Percentiles rank a stretch among this genome's conserved stretches.
phyloP scores from a whole-genome alignment of 2,797 vertebrate species.

The Macroramphosus scolopax region DNA sequence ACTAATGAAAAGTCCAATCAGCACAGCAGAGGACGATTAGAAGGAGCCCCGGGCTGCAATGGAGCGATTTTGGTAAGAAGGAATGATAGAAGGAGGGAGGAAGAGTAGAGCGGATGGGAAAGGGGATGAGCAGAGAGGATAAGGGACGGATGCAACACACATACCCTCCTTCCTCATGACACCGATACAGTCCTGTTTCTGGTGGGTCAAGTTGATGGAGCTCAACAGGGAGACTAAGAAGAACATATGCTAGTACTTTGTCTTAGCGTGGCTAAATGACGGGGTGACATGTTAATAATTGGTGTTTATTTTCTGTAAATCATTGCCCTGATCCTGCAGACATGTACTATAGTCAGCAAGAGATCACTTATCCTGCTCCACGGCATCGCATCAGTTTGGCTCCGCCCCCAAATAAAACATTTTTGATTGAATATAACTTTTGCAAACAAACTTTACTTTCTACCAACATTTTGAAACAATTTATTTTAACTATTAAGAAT shows the following conservation, averaged over 20 bases:
- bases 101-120: slow-evolving; percentile 50
- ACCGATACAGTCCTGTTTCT: slow-evolving; percentile 30
- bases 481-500: slow-evolving; percentile 29
- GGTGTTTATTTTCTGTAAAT: slow-evolving; percentile 59
- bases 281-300: slow-evolving; percentile 53
- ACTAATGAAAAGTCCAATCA: slow-evolving; percentile 82
- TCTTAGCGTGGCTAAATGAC: slow-evolving; percentile 41
- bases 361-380: slow-evolving; percentile 21
- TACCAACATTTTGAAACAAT: too few relatives aligned
- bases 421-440: too few relatives aligned
- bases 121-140: slow-evolving; percentile 44
- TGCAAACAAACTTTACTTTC: too few relatives aligned
- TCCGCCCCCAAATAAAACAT: slow-evolving; percentile 16
- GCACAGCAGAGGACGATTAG: slow-evolving; percentile 71
- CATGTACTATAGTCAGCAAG: slow-evolving; percentile 18
- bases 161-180: slow-evolving; percentile 12
- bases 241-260: slow-evolving; percentile 60
- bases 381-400: slow-evolving; percentile 26
- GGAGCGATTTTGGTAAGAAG: slow-evolving; percentile 58
- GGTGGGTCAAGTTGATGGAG: slow-evolving; percentile 46
- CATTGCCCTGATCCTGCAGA: slow-evolving; percentile 48
- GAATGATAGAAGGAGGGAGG: slow-evolving; percentile 45
- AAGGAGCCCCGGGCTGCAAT: slow-evolving; percentile 68
- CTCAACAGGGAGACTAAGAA: slow-evolving; percentile 29
- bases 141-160: slow-evolving; percentile 15